Evolutionary conservation across 2,113 vertebrate species (phyloP), one percentile per base, ranked within the genome.

Genomic region (Sylvietta virens): DNA sequence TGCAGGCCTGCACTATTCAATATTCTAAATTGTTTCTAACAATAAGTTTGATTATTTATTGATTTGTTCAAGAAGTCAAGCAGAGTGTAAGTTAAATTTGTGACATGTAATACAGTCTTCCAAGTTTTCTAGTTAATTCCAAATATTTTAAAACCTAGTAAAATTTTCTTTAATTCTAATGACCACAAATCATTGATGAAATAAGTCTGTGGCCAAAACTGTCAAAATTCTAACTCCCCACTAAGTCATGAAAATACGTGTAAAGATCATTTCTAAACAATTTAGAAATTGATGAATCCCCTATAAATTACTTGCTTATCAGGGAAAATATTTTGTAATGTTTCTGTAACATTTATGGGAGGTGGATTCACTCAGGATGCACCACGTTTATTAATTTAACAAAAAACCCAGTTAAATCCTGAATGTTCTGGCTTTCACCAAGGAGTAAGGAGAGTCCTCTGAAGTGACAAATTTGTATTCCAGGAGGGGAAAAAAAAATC

Each of bases 341-440:
- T 53, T 72, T 65, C 45, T 61, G 5, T 28, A 69, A 12, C 33
- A 24, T 37, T 69, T 77, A 28, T n/a, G 53, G 62, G 26, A 20
- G 13, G 11, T 20, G 6, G 13, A 69, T 35, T 69, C 18, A 26
- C 67, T 82, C 40, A 57, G 17, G 57, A 23, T 15, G 8, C 10
- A 42, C 26, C 1, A 0, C 0, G 0, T 65, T 86, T 64, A 48
- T 80, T 53, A 71, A 51, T 53, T 83, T 26, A 71, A 74, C 40
- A 37, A 45, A 35, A 39, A 84, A 45, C 16, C 15, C 44, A 61
- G 3, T 72, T 64, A 60, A 54, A 85, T 21, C 69, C 42, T 56
- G 39, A 42, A 65, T 31, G 16, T 31, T 61, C 64, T 83, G 54
- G 54, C 37, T 94, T 74, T 70, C 7, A 39, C 9, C 45, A 44